phyloP scores from a whole-genome alignment of 1,140 invertebrate genomes.

The Trichonephila clavata region DNA sequence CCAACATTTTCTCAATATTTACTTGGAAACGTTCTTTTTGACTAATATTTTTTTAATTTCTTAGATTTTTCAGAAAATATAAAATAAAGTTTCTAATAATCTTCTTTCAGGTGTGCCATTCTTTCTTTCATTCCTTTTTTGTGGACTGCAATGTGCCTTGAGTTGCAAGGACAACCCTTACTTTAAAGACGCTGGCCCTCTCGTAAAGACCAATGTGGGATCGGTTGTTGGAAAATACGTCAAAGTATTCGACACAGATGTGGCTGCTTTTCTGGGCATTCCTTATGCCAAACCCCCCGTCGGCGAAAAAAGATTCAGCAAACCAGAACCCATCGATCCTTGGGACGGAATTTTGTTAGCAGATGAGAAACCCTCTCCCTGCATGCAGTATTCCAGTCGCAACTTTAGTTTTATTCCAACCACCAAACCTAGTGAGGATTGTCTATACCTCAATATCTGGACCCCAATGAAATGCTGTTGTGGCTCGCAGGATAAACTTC shows the following conservation, averaged over 20 bases:
- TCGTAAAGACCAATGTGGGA: constrained; percentile 41
- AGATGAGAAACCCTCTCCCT: constrained; percentile 65
- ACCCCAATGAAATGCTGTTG: constrained; percentile 77
- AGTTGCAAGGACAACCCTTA: neutral
- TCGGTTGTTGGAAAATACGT: constrained; percentile 51
- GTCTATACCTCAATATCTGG: constrained; percentile 82
- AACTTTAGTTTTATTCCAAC: constrained; percentile 59
- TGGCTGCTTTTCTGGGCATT: constrained; percentile 77
- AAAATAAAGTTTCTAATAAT: neutral
- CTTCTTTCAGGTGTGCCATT: neutral
- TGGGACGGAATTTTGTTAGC: constrained; percentile 61
- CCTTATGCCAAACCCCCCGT: constrained; percentile 78
- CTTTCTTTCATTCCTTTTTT: neutral
- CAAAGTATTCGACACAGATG: constrained; percentile 50
- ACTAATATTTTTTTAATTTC: too few relatives aligned
- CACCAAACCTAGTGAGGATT: constrained; percentile 79
- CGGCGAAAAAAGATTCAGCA: constrained; percentile 71
- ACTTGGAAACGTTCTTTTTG: too few relatives aligned
- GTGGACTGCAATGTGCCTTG: neutral
- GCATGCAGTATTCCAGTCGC: constrained; percentile 76
- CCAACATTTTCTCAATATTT: too few relatives aligned
- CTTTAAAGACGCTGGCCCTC: constrained; percentile 42
- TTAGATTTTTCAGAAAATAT: too few relatives aligned
- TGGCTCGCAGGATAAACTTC: neutral
- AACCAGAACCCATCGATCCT: constrained; percentile 14